Evolutionary conservation across 2,113 vertebrate genomes (phyloP).

Genomic region (Oreocharis arfaki): DNA sequence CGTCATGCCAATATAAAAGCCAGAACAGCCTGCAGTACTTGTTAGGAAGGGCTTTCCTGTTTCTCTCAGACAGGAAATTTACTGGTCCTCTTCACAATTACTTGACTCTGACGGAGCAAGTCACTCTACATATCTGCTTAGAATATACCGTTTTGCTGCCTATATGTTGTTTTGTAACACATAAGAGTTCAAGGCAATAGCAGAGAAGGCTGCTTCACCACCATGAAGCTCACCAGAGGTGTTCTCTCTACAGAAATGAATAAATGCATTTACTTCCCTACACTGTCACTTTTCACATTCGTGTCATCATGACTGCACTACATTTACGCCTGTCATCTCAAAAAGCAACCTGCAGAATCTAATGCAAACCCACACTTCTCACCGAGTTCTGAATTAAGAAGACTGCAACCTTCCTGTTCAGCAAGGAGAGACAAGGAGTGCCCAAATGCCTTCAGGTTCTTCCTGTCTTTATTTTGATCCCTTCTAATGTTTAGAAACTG

Average conservation of each 20-base stretch:
- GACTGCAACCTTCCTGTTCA: neutral
- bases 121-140: neutral
- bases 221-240: neutral
- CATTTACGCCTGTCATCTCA: neutral
- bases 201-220: neutral
- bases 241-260: neutral
- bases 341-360: neutral
- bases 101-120: neutral
- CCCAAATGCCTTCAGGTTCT: neutral
- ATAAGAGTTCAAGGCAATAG: neutral
- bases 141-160: neutral
- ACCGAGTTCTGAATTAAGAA: neutral
- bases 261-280: neutral
- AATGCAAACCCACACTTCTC: neutral
- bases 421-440: constrained; percentile 20
- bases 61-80: neutral
- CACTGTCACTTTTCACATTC: neutral
- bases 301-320: neutral
- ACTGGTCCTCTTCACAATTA: neutral
- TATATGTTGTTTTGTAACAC: rapidly evolving
- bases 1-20: rapidly evolving
- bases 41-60: neutral
- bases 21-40: neutral
- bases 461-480: neutral
- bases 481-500: neutral